A percentile compares a stretch with the other conserved stretches of the same genome.
Evolutionary conservation across 2,888 invertebrate species (phyloP).

Genomic region (Aphidius colemani): DNA sequence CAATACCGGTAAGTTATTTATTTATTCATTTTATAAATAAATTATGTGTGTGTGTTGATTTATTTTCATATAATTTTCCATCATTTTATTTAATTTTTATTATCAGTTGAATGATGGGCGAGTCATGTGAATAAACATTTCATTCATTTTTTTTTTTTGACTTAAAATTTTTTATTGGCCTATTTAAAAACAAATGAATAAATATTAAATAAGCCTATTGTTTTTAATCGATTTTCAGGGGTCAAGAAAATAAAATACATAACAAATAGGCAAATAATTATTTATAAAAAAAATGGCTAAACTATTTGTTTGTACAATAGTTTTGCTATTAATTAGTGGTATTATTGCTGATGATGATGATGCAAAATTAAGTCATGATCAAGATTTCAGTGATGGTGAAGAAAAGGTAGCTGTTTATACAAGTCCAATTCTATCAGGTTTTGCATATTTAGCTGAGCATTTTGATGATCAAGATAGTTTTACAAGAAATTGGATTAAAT

Average conservation of each 20-base stretch:
- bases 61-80: background rate
- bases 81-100: slow-evolving; percentile 7
- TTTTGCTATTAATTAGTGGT: slow-evolving; percentile 35
- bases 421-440: slow-evolving; percentile 71
- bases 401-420: slow-evolving; percentile 62
- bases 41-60: background rate
- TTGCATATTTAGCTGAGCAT: slow-evolving; percentile 79
- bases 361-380: slow-evolving; percentile 39
- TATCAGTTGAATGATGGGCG: slow-evolving; percentile 8
- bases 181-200: too few relatives aligned
- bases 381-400: slow-evolving; percentile 35
- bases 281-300: slow-evolving; percentile 43
- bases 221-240: slow-evolving; percentile 18
- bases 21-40: slow-evolving; percentile 31
- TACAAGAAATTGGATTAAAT: slow-evolving; percentile 81
- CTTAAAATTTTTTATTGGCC: background rate
- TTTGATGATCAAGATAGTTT: slow-evolving; percentile 80
- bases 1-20: background rate
- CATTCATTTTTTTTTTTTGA: background rate
- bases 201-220: slow-evolving; percentile 2
- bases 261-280: too few relatives aligned
- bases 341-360: slow-evolving; percentile 25
- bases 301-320: slow-evolving; percentile 35
- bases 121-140: background rate
- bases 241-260: slow-evolving; percentile 37